Evolutionary conservation across 2,888 invertebrate genomes (phyloP).

Genomic region (Megalurothrips usitatus): DNA sequence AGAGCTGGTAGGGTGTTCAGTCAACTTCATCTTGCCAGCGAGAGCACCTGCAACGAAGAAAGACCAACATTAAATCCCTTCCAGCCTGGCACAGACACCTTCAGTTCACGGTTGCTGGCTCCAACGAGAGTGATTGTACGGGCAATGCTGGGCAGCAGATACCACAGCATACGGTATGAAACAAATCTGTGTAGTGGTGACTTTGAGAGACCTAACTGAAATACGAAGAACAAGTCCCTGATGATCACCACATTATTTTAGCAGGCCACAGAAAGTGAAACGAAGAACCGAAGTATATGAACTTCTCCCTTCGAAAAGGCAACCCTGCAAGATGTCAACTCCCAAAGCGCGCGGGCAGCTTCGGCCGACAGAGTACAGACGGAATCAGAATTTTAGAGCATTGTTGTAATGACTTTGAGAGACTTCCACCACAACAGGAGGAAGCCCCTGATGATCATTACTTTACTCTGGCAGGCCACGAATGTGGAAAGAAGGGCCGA

Average conservation of each 20-base stretch:
- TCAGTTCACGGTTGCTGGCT: no score
- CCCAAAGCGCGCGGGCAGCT: not conserved
- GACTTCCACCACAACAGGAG: not conserved
- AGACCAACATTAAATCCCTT: not conserved
- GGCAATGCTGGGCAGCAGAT: no score
- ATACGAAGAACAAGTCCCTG: not conserved
- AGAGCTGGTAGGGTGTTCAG: not conserved
- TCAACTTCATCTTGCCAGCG: not conserved
- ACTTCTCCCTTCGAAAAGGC: not conserved
- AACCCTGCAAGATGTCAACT: not conserved
- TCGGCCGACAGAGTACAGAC: not conserved
- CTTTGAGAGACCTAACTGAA: not conserved
- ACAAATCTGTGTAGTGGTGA: not conserved
- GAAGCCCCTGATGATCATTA: not conserved
- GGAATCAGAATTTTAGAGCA: no score
- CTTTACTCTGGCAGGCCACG: not conserved
- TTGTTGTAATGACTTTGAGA: not conserved
- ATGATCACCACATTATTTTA: not conserved
- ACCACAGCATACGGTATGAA: no score
- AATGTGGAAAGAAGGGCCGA: not conserved
- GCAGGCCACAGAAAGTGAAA: not conserved
- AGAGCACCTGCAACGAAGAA: not conserved
- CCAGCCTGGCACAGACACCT: not conserved
- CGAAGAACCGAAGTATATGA: not conserved
- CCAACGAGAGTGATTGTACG: no score